These are phyloP conservation scores for Eurosta solidaginis DNA, from an alignment of 1,140 invertebrate species.

Conservation along the genomic window DNA sequence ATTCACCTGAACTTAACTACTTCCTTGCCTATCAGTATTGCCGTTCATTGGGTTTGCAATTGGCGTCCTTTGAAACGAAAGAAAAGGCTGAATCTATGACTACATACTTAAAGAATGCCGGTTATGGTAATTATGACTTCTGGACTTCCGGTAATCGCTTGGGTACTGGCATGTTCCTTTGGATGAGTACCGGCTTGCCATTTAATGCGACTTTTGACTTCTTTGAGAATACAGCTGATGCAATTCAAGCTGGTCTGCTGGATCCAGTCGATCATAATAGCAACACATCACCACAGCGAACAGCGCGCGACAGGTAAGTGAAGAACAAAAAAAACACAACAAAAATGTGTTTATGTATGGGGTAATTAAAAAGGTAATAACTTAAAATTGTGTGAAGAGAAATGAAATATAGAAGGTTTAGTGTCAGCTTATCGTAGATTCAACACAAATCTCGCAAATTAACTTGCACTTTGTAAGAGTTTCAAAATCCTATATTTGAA, in stretches of 20 bases:
- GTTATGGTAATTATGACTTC: conserved; percentile 81
- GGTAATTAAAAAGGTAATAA: background rate
- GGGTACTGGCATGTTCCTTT: conserved; percentile 83
- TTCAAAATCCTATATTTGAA: no score
- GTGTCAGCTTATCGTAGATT: no score
- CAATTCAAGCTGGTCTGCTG: conserved; percentile 64
- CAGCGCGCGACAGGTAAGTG: conserved; percentile 74
- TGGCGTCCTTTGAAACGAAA: conserved; percentile 81
- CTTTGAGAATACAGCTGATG: conserved; percentile 67
- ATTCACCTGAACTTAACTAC: conserved; percentile 84
- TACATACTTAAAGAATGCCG: conserved; percentile 79
- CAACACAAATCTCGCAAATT: no score
- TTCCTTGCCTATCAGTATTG: conserved; percentile 88
- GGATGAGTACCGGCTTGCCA: conserved; percentile 86
- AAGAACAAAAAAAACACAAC: background rate
- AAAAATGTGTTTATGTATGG: background rate
- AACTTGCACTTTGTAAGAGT: no score
- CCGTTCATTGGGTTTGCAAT: conserved; percentile 80
- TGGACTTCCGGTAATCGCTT: conserved; percentile 88
- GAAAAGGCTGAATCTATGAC: conserved; percentile 85
- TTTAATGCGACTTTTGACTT: conserved; percentile 87
- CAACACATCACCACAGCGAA: conserved; percentile 75
- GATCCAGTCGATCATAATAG: conserved; percentile 65
- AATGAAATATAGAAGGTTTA: no score
- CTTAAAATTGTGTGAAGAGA: no score